Base-by-base conservation (phyloP, 2,888 invertebrate species). In the Punctoribates punctum region DNA sequence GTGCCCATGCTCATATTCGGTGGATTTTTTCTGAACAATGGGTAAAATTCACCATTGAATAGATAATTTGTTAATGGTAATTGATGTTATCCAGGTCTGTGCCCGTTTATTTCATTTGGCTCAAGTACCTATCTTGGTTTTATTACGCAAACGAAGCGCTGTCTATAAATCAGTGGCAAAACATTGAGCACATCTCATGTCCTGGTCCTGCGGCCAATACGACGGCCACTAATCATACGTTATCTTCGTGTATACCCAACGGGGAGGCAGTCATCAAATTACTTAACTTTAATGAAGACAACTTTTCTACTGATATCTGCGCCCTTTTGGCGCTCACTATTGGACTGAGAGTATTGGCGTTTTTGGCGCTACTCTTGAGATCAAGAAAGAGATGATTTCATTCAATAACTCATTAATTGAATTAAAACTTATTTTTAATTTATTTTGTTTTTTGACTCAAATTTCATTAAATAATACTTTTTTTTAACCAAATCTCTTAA, bases 1-100 rank as follows among this genome's bases (percentile, higher is more conserved):
- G 93, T 97, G 77, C 96, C 97, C 0, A 91, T 96, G 84, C 87
- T 97, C 85, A 86, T 98, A 23, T 97, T 98, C 83, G 96, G 96
- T 77, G 97, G 97, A 62, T 96, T 94, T 87, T 96, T 96, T 85
- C 86, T 97, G 60, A 96, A 96, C 83, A 89, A 91, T 27, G 91
- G 90, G 90, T 93, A 86, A 80, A 82, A 80, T 3, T 29, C 1
- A 23, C 8, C 13, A 20, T 20, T 17, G 42, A n/a, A n/a, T 20
- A 6, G 1, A 15, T 1, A 70, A 2, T 2, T 72, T 23, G 15
- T 2, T 9, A 23, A 73, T 73, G 15, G 4, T 20, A 34, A 20
- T n/a, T 20, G 17, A 38, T 38, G 6, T 34, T 27, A 6, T 82
- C 27, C 82, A 92, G 92, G 0, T 93, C 94, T 0, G 90, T 94